Conservation (phyloP, 2,113 vertebrate species). For the Eubucco bourcierii region DNA sequence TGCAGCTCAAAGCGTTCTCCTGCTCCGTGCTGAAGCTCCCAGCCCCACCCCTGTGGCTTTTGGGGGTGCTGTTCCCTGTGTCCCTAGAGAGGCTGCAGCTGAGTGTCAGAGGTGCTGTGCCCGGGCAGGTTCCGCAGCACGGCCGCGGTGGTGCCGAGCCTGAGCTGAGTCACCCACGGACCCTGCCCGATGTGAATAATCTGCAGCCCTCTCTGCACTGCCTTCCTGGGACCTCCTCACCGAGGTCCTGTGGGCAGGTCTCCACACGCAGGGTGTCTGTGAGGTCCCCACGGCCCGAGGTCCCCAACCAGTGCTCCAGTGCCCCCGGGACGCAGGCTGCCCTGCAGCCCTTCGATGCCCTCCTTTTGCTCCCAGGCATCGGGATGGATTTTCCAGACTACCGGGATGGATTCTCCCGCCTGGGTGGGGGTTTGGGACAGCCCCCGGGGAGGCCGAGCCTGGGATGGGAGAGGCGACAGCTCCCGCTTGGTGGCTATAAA, state of each 20-base stretch:
- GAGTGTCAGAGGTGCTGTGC: background rate
- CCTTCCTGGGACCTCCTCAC: background rate
- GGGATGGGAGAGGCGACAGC: background rate
- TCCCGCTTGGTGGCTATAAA: background rate
- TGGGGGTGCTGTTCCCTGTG: background rate
- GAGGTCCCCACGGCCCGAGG: background rate
- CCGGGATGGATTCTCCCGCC: background rate
- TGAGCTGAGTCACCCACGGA: background rate
- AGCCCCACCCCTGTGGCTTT: background rate
- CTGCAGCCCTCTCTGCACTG: background rate
- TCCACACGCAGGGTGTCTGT: background rate
- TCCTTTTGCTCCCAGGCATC: background rate
- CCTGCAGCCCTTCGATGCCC: accelerated
- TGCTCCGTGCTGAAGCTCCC: accelerated
- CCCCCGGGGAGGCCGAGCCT: background rate
- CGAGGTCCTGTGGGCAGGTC: background rate
- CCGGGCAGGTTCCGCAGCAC: background rate
- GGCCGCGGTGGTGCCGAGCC: background rate
- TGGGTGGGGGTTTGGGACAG: background rate
- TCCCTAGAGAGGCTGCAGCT: background rate
- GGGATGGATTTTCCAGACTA: background rate
- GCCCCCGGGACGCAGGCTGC: background rate
- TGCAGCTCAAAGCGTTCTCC: background rate
- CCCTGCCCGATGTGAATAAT: background rate
- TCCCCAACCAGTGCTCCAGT: background rate